Conservation (phyloP, 2,888 invertebrate species). For the Silvanus unidentatus region DNA sequence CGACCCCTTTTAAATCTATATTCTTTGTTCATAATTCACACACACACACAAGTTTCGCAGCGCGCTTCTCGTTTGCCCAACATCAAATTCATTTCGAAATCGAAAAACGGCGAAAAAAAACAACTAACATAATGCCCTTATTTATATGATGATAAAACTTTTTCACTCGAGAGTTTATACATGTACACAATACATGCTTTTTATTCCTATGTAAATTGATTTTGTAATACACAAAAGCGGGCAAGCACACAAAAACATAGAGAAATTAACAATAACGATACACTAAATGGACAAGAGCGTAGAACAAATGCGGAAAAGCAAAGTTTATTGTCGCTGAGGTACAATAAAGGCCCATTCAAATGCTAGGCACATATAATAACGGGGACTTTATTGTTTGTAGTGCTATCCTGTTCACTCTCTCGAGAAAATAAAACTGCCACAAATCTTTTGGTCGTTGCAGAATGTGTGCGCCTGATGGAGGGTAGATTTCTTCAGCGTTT, state of each 20-base stretch:
- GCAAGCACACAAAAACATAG: not conserved
- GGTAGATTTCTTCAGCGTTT: not conserved
- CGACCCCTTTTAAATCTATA: conserved; percentile 2
- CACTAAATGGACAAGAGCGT: conserved; percentile 17
- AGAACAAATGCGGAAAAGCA: conserved; percentile 19
- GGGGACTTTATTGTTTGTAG: conserved; percentile 37
- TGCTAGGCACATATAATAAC: conserved; percentile 32
- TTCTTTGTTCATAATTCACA: not conserved
- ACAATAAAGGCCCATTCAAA: conserved; percentile 30
- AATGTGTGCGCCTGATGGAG: conserved; percentile 16
- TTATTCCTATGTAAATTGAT: not conserved
- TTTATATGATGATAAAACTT: too few relatives aligned
- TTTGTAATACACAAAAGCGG: not conserved
- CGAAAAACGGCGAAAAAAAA: too few relatives aligned
- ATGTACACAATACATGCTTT: too few relatives aligned
- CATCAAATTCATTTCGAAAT: too few relatives aligned
- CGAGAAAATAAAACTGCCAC: conserved; percentile 38
- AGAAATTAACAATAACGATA: conserved; percentile 15
- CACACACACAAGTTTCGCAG: not conserved
- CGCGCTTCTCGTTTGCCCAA: too few relatives aligned
- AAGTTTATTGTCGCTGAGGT: conserved; percentile 20
- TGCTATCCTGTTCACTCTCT: conserved; percentile 31
- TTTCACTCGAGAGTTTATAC: too few relatives aligned
- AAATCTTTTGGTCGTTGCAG: conserved; percentile 30
- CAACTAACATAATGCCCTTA: too few relatives aligned